A percentile compares a stretch with the other conserved stretches of the same genome.
phyloP scores from a whole-genome alignment of 2,797 vertebrate species.

The Cyclopterus lumpus region DNA sequence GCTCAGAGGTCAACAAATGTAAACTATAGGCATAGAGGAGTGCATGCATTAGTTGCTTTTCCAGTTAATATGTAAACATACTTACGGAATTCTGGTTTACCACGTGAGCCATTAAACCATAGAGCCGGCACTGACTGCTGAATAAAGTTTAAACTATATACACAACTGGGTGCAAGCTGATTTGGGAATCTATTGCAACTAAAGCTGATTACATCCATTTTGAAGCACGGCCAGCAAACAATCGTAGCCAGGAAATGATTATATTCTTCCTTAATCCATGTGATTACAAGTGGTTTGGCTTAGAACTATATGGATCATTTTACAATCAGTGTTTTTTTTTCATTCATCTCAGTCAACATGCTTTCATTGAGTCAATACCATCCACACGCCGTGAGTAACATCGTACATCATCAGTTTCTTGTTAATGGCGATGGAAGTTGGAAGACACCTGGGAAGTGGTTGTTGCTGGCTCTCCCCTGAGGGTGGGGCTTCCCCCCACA shows the following conservation, averaged over 20 bases:
- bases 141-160: neutral
- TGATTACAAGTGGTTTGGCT: constrained; percentile 39
- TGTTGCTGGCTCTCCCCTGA: constrained; percentile 3
- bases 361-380: neutral
- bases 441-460: neutral
- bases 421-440: constrained; percentile 11
- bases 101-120: neutral
- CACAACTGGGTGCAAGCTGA: neutral
- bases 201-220: constrained; percentile 12
- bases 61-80: neutral
- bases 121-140: neutral
- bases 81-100: too few species aligned
- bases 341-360: constrained; percentile 14
- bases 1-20: constrained; percentile 13
- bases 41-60: neutral
- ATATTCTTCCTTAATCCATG: constrained; percentile 25
- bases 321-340: constrained; percentile 7
- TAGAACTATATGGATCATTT: constrained; percentile 1
- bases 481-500: constrained; percentile 17
- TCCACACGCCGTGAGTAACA: neutral
- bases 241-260: constrained; percentile 23
- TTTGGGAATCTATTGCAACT: constrained; percentile 5
- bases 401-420: neutral
- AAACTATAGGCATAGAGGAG: neutral
- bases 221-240: constrained; percentile 31